Percentiles rank a stretch among this genome's conserved stretches.
Conservation (phyloP, 2,113 vertebrate species). For the Corydoras maculifer region DNA sequence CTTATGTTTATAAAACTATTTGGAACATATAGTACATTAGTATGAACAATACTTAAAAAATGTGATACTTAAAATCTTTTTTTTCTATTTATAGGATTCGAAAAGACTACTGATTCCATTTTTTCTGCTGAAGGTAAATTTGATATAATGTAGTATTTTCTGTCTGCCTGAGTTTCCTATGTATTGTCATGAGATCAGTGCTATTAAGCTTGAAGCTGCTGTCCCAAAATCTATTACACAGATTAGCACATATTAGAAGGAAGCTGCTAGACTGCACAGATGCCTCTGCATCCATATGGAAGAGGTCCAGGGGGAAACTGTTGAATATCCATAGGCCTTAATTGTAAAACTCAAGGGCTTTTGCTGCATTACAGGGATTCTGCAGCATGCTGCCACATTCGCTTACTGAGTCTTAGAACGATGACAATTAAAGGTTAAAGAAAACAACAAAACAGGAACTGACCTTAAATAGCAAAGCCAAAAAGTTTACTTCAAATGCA, state of each 20-base stretch:
- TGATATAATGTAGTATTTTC: conserved; percentile 1
- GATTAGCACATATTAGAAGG: neutral
- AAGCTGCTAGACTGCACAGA: neutral
- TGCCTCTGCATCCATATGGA: neutral
- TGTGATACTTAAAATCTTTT: neutral
- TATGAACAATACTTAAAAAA: no score
- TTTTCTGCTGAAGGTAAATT: conserved; percentile 23
- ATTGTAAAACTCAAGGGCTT: conserved; percentile 14
- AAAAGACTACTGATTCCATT: neutral
- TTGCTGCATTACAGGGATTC: conserved; percentile 6
- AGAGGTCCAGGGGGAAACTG: conserved; percentile 5
- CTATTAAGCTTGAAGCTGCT: neutral
- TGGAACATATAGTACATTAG: no score
- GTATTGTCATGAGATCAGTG: neutral
- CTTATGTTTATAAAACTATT: conserved; percentile 9
- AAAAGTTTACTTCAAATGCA: conserved; percentile 4
- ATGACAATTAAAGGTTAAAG: neutral
- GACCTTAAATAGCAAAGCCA: neutral
- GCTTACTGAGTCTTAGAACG: no score
- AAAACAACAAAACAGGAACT: neutral
- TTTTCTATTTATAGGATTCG: conserved; percentile 24
- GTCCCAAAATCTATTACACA: neutral
- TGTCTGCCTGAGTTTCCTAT: neutral
- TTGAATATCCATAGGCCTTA: conserved; percentile 31
- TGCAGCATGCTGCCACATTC: neutral